A percentile compares a stretch with the other conserved stretches of the same genome.
Evolutionary conservation across 1,140 invertebrate genomes (phyloP).

Genomic region (Pomacea maculata): DNA sequence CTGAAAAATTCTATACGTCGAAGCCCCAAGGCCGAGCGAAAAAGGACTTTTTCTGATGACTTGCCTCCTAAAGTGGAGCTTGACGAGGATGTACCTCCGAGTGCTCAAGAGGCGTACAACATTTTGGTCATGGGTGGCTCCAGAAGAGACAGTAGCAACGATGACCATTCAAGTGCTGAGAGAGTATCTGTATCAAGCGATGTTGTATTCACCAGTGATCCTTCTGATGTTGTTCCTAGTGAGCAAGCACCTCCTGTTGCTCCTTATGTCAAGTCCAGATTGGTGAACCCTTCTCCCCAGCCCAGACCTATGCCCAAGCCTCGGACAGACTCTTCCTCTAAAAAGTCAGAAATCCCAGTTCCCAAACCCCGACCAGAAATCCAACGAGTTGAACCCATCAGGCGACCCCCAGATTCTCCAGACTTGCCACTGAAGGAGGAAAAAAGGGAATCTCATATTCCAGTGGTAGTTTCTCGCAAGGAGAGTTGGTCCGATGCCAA

Average conservation of each 20-base stretch:
- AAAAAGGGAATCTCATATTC: constrained; percentile 25
- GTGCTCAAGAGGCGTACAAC: constrained; percentile 88
- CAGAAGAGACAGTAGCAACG: not conserved
- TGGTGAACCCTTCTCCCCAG: constrained; percentile 13
- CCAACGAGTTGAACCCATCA: constrained; percentile 52
- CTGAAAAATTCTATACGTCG: constrained; percentile 76
- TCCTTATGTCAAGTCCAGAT: constrained; percentile 2
- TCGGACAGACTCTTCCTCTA: constrained; percentile 24
- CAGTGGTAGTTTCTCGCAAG: constrained; percentile 17
- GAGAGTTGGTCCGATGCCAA: constrained; percentile 21
- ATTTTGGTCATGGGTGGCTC: constrained; percentile 80
- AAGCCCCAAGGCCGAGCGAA: constrained; percentile 54
- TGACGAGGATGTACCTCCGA: constrained; percentile 55
- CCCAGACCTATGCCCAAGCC: constrained; percentile 25
- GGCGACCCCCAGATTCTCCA: constrained; percentile 14
- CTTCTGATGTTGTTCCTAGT: not conserved
- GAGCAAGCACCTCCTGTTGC: not conserved
- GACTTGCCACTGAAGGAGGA: constrained; percentile 24
- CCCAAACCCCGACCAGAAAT: constrained; percentile 52
- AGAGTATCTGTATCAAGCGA: constrained; percentile 20
- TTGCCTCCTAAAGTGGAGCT: constrained; percentile 48
- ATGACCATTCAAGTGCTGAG: constrained; percentile 7
- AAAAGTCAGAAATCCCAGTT: constrained; percentile 46
- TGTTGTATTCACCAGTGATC: constrained; percentile 4
- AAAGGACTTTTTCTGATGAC: constrained; percentile 68